Percentiles rank a stretch among this genome's conserved stretches.
Conservation (phyloP, 2,113 vertebrate species). For the Pluvianellus socialis region DNA sequence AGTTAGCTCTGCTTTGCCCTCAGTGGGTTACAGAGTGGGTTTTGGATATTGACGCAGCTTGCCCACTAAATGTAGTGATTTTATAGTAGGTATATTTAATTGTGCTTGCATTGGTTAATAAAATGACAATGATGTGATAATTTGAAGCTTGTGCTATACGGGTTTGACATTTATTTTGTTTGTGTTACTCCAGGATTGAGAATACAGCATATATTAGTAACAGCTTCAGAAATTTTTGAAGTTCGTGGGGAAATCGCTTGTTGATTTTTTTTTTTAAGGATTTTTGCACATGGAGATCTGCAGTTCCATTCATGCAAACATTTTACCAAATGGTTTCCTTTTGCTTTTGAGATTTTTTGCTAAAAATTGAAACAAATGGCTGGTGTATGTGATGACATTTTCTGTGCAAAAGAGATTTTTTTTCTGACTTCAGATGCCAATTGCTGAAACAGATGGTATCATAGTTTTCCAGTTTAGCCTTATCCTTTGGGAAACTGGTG, state of each 20-base stretch:
- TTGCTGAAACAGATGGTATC: neutral
- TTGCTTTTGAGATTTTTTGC: neutral
- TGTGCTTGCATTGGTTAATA: neutral
- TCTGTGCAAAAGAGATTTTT: neutral
- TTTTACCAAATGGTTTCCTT: neutral
- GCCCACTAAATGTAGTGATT: neutral
- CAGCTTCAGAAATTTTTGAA: neutral
- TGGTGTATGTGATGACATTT: neutral
- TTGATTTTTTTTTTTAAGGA: neutral
- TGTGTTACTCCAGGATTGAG: neutral
- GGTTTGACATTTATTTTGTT: neutral
- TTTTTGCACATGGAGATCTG: neutral
- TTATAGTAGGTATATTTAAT: too few species aligned
- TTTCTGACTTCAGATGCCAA: neutral
- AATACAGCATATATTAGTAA: neutral
- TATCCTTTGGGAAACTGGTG: neutral
- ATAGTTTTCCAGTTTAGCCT: neutral
- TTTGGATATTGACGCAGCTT: neutral
- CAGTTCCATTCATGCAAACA: neutral
- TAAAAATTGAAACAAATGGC: neutral
- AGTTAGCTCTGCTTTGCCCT: neutral
- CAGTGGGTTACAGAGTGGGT: neutral
- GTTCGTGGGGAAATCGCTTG: neutral
- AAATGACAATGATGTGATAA: neutral
- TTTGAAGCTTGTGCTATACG: neutral